A percentile compares a stretch with the other conserved stretches of the same genome.
These are phyloP conservation scores for Conistra vaccinii DNA, from an alignment of 2,888 invertebrate species.

Conservation along the genomic window DNA sequence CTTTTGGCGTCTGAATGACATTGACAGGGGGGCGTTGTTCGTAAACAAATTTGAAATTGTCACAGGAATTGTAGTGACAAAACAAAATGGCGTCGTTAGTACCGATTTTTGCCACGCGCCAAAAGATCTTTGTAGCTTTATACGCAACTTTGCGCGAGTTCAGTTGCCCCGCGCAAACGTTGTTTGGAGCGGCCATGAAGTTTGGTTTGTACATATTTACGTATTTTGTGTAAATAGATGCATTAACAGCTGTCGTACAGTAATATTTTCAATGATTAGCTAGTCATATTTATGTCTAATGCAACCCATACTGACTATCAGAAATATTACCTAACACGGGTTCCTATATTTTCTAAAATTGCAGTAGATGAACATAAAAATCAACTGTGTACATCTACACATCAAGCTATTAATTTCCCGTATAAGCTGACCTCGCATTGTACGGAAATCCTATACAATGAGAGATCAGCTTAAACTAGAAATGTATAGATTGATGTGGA, in stretches of 20 bases:
- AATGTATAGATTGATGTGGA: too few relatives aligned
- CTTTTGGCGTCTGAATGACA: background rate
- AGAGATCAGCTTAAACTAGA: too few relatives aligned
- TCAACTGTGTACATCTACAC: background rate
- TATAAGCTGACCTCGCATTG: too few relatives aligned
- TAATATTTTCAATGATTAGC: constrained; percentile 20
- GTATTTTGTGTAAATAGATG: constrained; percentile 43
- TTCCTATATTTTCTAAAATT: background rate
- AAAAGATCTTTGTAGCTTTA: background rate
- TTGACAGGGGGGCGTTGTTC: background rate
- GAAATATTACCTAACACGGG: background rate
- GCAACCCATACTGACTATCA: background rate
- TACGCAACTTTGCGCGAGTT: background rate
- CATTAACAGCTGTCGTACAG: background rate
- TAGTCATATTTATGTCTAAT: background rate
- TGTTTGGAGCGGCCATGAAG: background rate
- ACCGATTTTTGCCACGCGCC: background rate
- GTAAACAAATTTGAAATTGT: background rate
- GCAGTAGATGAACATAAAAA: background rate
- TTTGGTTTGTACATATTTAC: constrained; percentile 44
- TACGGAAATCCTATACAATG: too few relatives aligned
- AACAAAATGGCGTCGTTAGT: background rate
- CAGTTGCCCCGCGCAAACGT: background rate
- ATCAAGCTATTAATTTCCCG: too few relatives aligned
- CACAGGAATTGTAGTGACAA: background rate